phyloP scores from a whole-genome alignment of 1,140 invertebrate species.

The Danaus plexippus region DNA sequence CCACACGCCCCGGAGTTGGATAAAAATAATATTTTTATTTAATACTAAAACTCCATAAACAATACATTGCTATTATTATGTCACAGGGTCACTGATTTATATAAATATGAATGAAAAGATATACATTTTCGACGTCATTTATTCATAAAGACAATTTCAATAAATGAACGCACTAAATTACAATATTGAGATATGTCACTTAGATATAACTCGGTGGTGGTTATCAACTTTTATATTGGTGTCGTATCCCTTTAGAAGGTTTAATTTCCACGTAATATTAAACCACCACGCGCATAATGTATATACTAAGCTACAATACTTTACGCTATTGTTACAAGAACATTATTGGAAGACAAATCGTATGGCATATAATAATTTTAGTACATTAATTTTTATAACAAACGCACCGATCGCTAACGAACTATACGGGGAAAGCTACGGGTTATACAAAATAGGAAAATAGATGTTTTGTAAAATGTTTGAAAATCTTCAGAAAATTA shows the following conservation, averaged over 20 bases:
- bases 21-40: no score
- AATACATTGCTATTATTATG: no score
- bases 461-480: slow-evolving; percentile 45
- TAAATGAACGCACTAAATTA: slow-evolving; percentile 69
- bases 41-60: no score
- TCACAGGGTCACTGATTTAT: no score
- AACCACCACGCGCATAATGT: slow-evolving; percentile 26
- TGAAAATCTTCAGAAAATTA: slow-evolving; percentile 13
- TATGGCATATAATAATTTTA: slow-evolving; percentile 69
- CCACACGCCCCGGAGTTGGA: no score
- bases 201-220: slow-evolving; percentile 56
- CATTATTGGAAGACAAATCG: slow-evolving; percentile 70
- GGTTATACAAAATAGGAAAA: slow-evolving; percentile 64
- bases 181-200: slow-evolving; percentile 70
- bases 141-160: slow-evolving; percentile 70
- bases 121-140: slow-evolving; percentile 54
- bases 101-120: no score
- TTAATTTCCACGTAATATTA: slow-evolving; percentile 12
- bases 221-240: neutral
- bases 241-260: no score
- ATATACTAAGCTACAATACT: slow-evolving; percentile 66
- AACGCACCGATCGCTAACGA: slow-evolving; percentile 60
- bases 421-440: slow-evolving; percentile 59
- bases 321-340: slow-evolving; percentile 68
- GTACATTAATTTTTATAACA: slow-evolving; percentile 60